Percentiles rank a stretch among this genome's conserved stretches.
Conservation (phyloP, 2,113 vertebrate species). For the Phaethon lepturus region DNA sequence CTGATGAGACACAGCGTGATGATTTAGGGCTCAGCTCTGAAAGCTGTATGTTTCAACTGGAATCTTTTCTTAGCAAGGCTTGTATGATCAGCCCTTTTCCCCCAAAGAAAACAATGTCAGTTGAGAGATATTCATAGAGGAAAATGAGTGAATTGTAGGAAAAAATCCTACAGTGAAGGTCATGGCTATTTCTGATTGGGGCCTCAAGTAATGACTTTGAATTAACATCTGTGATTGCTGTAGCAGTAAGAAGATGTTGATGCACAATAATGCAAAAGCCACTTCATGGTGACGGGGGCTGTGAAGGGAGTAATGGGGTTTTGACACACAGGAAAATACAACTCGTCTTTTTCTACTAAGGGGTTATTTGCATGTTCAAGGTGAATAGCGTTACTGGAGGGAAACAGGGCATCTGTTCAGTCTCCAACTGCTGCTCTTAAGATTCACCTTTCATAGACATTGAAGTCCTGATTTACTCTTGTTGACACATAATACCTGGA, state of each 20-base stretch:
- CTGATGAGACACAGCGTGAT: background rate
- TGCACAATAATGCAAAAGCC: slow-evolving; percentile 3
- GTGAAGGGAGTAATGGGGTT: slow-evolving; percentile 7
- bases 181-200: background rate
- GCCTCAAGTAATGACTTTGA: slow-evolving; percentile 22
- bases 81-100: background rate
- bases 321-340: background rate
- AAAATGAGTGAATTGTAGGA: background rate
- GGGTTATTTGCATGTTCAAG: background rate
- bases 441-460: background rate
- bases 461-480: background rate
- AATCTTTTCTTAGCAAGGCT: background rate
- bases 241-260: background rate
- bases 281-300: background rate
- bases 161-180: slow-evolving; percentile 24
- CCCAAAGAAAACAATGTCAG: background rate
- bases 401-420: background rate
- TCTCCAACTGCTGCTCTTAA: background rate
- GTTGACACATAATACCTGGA: background rate
- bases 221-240: slow-evolving; percentile 38
- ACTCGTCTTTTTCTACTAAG: background rate
- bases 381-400: background rate
- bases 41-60: background rate
- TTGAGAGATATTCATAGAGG: background rate
- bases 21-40: background rate